Evolutionary conservation across 2,888 invertebrate species (phyloP), one percentile per base, ranked within the genome.

Genomic region (Noctua pronuba): DNA sequence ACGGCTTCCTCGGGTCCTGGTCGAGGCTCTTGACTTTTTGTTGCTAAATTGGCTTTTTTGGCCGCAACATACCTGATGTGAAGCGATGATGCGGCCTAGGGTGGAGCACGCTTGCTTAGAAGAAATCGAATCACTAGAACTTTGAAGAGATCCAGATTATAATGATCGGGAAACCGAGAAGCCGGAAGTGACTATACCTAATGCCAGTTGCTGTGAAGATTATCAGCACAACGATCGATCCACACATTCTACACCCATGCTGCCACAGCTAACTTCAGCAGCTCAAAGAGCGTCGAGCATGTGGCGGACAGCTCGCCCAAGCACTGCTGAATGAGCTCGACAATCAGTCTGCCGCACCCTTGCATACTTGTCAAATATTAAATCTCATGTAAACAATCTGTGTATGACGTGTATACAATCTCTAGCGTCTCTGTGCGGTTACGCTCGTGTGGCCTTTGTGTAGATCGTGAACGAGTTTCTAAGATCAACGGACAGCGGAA

Each of bases 371-470:
- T 44, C 1, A 68, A 10, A 44, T 28, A 38, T 52, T 24, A 69
- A 18, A 69, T 67, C 5, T 13, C 10, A 70, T 71, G 7, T 46
- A 38, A 24, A 52, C 24, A 21, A 18, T n/a, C n/a, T 55, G 11
- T 28, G 55, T 21, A 46, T 24, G 11, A 31, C 10, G 28, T 18
- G 18, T 35, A 64, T 24, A 55, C 16, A 18, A 75, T 64, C n/a
- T 31, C 31, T 31, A 41, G 24, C 46, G 41, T 49, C 35, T 35
- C 68, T 41, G 24, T 82, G 49, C 28, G 52, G 55, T 76, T 66
- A 65, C 83, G 80, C 65, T 76, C 68, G 83, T 82, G 83, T 60
- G 80, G 60, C 66, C 38, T 77, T 66, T 58, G 62, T 73, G 49
- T 35, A 46, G 46, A 55, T 66, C n/a, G 13, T 46, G 58, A 60